A percentile compares a stretch with the other conserved stretches of the same genome.
phyloP scores from a whole-genome alignment of 2,888 invertebrate species.

The Pseudococcus longispinus region DNA sequence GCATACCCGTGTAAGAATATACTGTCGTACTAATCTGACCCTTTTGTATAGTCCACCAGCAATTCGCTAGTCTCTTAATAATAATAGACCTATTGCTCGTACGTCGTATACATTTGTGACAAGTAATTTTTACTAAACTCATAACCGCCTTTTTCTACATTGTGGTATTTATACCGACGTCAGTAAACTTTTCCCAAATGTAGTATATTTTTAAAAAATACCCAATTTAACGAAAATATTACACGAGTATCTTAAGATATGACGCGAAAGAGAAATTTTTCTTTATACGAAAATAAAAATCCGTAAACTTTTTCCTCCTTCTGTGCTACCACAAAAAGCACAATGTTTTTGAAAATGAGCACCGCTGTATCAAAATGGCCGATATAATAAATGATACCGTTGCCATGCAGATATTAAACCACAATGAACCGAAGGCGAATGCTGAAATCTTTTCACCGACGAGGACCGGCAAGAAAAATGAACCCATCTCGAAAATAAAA shows the following conservation, averaged over 20 bases:
- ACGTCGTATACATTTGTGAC: neutral
- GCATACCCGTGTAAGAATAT: slow-evolving; percentile 44
- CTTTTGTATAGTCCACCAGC: slow-evolving; percentile 6
- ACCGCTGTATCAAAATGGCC: slow-evolving; percentile 47
- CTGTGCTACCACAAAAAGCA: neutral
- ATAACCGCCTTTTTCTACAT: neutral
- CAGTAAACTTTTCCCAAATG: neutral
- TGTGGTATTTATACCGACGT: neutral
- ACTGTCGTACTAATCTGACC: slow-evolving; percentile 46
- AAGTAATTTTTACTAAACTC: slow-evolving; percentile 2
- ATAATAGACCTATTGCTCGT: slow-evolving; percentile 36
- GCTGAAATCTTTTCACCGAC: slow-evolving; percentile 42
- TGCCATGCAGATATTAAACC: slow-evolving; percentile 51
- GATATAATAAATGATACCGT: slow-evolving; percentile 54
- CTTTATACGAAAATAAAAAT: neutral
- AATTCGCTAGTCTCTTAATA: slow-evolving; percentile 29
- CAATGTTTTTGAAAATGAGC: slow-evolving; percentile 27
- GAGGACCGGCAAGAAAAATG: slow-evolving; percentile 50
- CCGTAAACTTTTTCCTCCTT: neutral
- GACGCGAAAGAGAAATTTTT: neutral
- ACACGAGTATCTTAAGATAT: neutral
- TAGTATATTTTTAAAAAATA: neutral
- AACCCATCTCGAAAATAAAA: slow-evolving; percentile 46
- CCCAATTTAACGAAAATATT: neutral
- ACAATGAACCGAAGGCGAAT: neutral